Evolutionary conservation across 2,113 vertebrate genomes (phyloP), one percentile per base, ranked within the genome.

Genomic region (Cebus imitator): DNA sequence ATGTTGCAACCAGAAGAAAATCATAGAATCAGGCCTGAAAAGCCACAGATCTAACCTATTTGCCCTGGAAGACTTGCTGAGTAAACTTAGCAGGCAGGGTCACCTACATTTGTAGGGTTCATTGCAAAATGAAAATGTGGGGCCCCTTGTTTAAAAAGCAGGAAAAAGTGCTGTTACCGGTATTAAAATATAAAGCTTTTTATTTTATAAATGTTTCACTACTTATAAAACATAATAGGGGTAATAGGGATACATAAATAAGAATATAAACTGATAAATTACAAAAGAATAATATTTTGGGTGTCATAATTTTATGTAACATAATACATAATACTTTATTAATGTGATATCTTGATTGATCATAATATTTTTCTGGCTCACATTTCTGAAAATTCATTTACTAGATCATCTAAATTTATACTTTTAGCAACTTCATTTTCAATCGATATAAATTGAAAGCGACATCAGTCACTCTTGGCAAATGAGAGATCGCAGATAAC

Each of bases 401-500:
- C 93, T 73, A 85, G 45, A 52, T 68, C 86, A 94, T 93, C 83
- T 80, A 86, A 95, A 91, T 87, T 79, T 93, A 76, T 87, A 68
- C 55, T 96, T 95, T 91, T 55, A 94, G 50, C 70, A 79, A 94
- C 79, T 92, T 96, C 76, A 91, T 92, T 96, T 98, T 92, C n/a
- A 35, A 82, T 95, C 21, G 12, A 81, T 82, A n/a, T 85, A 95
- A 84, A 96, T 2, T 75, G 73, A 90, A 83, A 85, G 40, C 0
- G 32, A 76, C 57, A 96, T 80, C 80, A 92, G 76, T 96, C 58
- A 58, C 37, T 95, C 73, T 87, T 83, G 92, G 81, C 76, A 94
- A 96, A 95, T 52, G 52, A 6, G 27, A 76, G 87, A 96, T 43
- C 83, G 52, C n/a, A 91, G 61, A 45, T 70, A 97, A 96, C 68